Evolutionary conservation across 2,888 invertebrate genomes (phyloP).

Genomic region (Coelinius sp.): DNA sequence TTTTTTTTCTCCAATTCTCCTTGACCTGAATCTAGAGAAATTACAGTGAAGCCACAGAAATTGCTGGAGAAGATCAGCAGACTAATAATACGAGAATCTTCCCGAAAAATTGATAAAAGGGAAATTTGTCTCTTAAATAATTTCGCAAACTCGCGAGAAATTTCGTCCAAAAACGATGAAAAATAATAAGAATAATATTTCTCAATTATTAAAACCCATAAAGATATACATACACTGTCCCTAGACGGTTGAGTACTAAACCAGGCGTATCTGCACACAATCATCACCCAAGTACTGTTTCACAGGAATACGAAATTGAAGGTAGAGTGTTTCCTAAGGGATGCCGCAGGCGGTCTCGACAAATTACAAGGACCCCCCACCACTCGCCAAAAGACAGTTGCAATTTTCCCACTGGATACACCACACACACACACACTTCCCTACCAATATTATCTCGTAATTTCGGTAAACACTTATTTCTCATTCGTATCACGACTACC

Average conservation of each 20-base stretch:
- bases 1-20: too few relatives aligned
- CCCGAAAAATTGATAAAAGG: too few relatives aligned
- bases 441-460: constrained; percentile 17
- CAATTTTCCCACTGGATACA: neutral
- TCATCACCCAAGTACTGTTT: neutral
- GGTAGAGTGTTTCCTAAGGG: constrained; percentile 20
- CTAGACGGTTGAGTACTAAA: neutral
- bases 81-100: too few relatives aligned
- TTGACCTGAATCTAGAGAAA: too few relatives aligned
- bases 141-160: too few relatives aligned
- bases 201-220: too few relatives aligned
- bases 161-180: too few relatives aligned
- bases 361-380: constrained; percentile 23
- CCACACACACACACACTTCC: constrained; percentile 21
- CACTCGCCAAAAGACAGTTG: constrained; percentile 8
- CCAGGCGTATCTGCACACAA: neutral
- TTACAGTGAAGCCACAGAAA: too few relatives aligned
- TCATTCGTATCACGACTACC: neutral
- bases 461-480: constrained; percentile 3
- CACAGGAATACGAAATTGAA: constrained; percentile 4
- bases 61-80: too few relatives aligned
- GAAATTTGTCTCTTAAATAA: too few relatives aligned
- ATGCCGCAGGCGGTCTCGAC: constrained; percentile 30
- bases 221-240: neutral
- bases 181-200: too few relatives aligned